Evolutionary conservation across 2,797 vertebrate genomes (phyloP).

Genomic region (Coreius guichenoti): DNA sequence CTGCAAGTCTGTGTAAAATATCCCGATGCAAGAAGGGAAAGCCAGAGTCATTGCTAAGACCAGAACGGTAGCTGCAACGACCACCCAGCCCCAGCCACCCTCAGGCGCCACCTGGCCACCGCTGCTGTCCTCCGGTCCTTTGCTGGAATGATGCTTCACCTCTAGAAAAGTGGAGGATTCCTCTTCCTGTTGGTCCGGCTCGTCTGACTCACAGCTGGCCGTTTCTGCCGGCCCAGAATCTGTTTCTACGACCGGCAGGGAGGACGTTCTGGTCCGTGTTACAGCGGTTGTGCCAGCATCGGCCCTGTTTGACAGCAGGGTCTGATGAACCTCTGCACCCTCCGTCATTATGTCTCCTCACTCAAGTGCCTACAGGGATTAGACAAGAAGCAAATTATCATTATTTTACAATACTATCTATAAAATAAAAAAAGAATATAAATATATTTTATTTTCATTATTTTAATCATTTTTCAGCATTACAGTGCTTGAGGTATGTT

Average conservation of each 20-base stretch:
- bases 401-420: neutral
- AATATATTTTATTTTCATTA: no score
- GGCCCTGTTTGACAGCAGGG: neutral
- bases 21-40: constrained; percentile 79
- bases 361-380: constrained; percentile 13
- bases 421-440: no score
- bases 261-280: constrained; percentile 23
- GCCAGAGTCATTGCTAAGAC: constrained; percentile 80
- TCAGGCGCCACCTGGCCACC: constrained; percentile 66
- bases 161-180: neutral
- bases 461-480: no score
- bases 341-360: constrained; percentile 60
- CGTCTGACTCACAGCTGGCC: constrained; percentile 33
- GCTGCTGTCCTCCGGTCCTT: constrained; percentile 16
- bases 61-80: constrained; percentile 79
- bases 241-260: constrained; percentile 11
- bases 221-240: neutral
- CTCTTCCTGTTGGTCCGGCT: constrained; percentile 32
- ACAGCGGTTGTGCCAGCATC: constrained; percentile 6
- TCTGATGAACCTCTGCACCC: constrained; percentile 44
- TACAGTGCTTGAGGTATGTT: no score
- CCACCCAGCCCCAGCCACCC: constrained; percentile 85
- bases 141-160: neutral
- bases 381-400: neutral
- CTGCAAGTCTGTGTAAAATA: constrained; percentile 88